Evolutionary conservation across 1,140 invertebrate genomes (phyloP), one percentile per base, ranked within the genome.

Genomic region (Cyclargus thomasi): DNA sequence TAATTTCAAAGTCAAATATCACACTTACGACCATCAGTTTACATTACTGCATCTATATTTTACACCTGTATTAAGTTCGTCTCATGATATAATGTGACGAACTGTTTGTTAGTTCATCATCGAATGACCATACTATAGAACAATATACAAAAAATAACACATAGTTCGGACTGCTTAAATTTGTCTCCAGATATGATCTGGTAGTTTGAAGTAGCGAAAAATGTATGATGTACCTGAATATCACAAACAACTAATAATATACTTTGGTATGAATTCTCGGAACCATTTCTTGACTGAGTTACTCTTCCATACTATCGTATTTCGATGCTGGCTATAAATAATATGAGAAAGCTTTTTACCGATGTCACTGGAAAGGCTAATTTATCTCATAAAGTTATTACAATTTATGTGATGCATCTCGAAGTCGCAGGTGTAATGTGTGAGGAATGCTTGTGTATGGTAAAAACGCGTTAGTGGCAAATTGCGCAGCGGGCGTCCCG

Each of bases 251-350:
- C 23, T 6, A 29, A 29, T 6, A 3, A 29, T 29, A 29, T 6
- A 6, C 23, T 29, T 29, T 29, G 6, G 29, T 29, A 5, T 29
- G 29, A 29, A 7, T 29, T 29, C 29, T 4, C 8, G 29, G 4
- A 29, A 29, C 29, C 29, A 29, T 4, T 6, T 29, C 29, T 29
- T 29, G 29, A 29, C 29, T 29, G 0, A 29, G 29, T 29, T 29
- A 29, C 29, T 29, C 29, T 29, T 29, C 29, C 29, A 29, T 29
- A 47, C 7, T 47, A 3, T 47, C 0, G 10, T 47, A 16, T 47
- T 29, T 47, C 47, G 53, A 53, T 35, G 71, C 70, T 59, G 53
- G 36, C 65, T 67, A 70, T 55, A 67, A 63, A 70, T 67, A 67
- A 64, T 47, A 47, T 53, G 64, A 23, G 47, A 65, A 65, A 65